phyloP scores from a whole-genome alignment of 2,113 vertebrate genomes.

The Sturnira hondurensis region DNA sequence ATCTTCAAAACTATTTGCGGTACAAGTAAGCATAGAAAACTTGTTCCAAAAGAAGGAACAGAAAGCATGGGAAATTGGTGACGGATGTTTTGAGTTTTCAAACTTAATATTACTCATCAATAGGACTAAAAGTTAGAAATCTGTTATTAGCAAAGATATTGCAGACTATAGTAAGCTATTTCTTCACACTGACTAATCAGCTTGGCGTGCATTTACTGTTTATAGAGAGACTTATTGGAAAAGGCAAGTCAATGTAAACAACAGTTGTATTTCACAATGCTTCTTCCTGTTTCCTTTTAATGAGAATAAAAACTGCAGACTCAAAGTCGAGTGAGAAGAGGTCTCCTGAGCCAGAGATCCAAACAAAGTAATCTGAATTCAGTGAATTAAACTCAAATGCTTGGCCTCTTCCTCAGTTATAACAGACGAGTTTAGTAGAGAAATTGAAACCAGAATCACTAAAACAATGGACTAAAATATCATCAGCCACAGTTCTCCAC shows the following conservation, averaged over 20 bases:
- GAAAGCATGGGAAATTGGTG: neutral
- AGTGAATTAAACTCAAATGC: neutral
- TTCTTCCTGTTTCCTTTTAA: constrained; percentile 16
- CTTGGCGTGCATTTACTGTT: neutral
- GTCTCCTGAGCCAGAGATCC: neutral
- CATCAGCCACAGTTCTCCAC: neutral
- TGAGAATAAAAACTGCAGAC: neutral
- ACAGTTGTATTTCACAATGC: neutral
- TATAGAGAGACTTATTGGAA: constrained; percentile 29
- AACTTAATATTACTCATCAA: neutral
- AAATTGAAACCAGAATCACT: neutral
- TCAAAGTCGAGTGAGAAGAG: neutral
- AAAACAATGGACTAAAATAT: neutral
- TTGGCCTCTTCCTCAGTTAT: neutral
- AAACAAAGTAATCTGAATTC: neutral
- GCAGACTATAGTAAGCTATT: neutral
- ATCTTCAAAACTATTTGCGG: neutral
- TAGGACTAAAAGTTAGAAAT: neutral
- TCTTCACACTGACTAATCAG: neutral
- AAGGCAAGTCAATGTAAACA: neutral
- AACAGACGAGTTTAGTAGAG: neutral
- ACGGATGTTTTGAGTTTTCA: neutral
- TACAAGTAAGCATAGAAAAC: neutral
- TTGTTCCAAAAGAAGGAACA: neutral
- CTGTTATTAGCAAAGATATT: neutral